Evolutionary conservation across 2,888 invertebrate species (phyloP).

Genomic region (Agrilus biguttatus): DNA sequence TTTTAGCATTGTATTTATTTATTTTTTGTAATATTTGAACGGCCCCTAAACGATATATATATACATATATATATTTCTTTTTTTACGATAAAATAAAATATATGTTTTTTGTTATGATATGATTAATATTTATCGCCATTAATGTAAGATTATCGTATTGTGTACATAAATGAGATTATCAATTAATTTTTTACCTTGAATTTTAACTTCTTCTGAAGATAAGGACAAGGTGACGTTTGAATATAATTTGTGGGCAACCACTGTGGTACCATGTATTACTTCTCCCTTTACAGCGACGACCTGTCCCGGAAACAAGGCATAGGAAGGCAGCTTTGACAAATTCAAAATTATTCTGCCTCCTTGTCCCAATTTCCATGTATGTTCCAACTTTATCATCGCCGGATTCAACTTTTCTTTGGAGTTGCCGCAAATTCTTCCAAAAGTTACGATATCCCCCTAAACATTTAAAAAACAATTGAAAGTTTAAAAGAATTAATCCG

Average conservation of each 20-base stretch:
- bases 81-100: no score
- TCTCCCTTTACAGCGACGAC: constrained; percentile 59
- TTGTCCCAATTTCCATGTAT: constrained; percentile 41
- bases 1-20: no score
- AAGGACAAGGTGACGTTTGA: constrained; percentile 36
- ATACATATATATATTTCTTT: no score
- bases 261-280: constrained; percentile 53
- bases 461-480: constrained; percentile 7
- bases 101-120: no score
- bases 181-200: constrained; percentile 21
- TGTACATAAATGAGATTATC: no score
- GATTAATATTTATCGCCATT: no score
- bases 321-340: constrained; percentile 38
- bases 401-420: constrained; percentile 56
- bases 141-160: no score
- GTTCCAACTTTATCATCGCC: constrained; percentile 56
- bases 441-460: constrained; percentile 22
- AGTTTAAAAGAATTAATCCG: not conserved
- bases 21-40: no score
- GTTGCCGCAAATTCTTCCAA: constrained; percentile 66
- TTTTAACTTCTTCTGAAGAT: constrained; percentile 30
- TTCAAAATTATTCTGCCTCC: constrained; percentile 27
- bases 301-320: constrained; percentile 67
- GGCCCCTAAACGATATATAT: no score
- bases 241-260: constrained; percentile 52